Conservation (phyloP, 1,140 invertebrate genomes). For the Kradibia gibbosae region DNA sequence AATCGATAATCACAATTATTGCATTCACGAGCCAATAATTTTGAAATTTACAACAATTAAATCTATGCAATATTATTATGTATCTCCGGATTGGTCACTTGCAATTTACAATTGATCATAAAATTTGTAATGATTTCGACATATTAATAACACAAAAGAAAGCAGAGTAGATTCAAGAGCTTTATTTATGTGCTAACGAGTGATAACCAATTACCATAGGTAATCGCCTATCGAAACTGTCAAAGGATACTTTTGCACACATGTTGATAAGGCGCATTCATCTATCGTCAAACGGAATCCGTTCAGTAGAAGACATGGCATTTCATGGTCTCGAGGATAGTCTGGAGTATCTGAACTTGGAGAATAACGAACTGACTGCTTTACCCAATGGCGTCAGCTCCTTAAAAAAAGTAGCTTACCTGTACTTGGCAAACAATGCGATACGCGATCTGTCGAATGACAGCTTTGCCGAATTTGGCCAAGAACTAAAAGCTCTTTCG, state of each 20-base stretch:
- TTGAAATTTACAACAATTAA: no score
- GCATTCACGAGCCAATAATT: no score
- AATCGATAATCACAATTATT: no score
- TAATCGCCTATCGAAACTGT: slow-evolving; percentile 80
- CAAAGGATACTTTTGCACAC: slow-evolving; percentile 78
- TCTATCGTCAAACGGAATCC: slow-evolving; percentile 84
- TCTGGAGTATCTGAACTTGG: slow-evolving; percentile 87
- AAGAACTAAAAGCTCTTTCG: slow-evolving; percentile 82
- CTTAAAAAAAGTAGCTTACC: slow-evolving; percentile 81
- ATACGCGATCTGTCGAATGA: slow-evolving; percentile 76
- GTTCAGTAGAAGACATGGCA: slow-evolving; percentile 78
- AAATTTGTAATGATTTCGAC: no score
- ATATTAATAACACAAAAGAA: no score
- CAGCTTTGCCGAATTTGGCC: slow-evolving; percentile 74
- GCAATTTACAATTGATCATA: no score
- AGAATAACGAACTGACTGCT: slow-evolving; percentile 81
- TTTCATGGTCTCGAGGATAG: slow-evolving; percentile 81
- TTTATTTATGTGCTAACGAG: no score
- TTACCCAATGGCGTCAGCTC: slow-evolving; percentile 80
- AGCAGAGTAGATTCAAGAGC: no score
- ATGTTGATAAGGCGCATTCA: slow-evolving; percentile 83
- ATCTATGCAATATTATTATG: no score
- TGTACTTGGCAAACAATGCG: slow-evolving; percentile 88
- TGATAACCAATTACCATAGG: no score
- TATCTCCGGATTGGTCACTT: no score